Conservation (phyloP, 1,140 invertebrate species). For the Oppia nitens region DNA sequence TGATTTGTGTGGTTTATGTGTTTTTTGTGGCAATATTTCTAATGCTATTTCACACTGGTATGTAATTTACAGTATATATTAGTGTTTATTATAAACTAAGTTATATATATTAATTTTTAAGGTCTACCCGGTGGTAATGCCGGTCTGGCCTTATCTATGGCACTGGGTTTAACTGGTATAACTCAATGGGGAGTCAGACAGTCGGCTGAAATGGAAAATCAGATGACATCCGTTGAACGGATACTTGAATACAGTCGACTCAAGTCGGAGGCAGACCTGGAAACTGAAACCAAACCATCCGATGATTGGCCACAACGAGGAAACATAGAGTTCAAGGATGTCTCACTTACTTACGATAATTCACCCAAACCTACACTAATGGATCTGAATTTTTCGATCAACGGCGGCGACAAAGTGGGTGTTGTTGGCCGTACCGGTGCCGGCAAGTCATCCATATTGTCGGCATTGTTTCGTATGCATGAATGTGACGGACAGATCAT, state of each 20-base stretch:
- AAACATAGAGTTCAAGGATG: conserved; percentile 42
- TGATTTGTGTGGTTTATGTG: conserved; percentile 49
- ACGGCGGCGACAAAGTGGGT: conserved; percentile 45
- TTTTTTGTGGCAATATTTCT: conserved; percentile 26
- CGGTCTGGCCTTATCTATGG: conserved; percentile 58
- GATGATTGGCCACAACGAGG: conserved; percentile 49
- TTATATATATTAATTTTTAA: background rate
- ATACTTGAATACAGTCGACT: conserved; percentile 57
- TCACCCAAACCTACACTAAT: conserved; percentile 32
- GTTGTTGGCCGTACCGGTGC: conserved; percentile 43
- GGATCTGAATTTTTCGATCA: conserved; percentile 23
- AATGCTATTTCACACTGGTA: conserved; percentile 6
- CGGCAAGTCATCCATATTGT: conserved; percentile 30
- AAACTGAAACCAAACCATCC: conserved; percentile 37
- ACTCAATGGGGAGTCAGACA: conserved; percentile 69
- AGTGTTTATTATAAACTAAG: background rate
- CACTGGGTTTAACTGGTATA: conserved; percentile 51
- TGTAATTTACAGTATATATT: background rate
- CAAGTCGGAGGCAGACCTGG: conserved; percentile 39
- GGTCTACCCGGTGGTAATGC: conserved; percentile 33
- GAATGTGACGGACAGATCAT: conserved; percentile 40
- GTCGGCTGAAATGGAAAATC: conserved; percentile 58
- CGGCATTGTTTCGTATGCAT: conserved; percentile 31
- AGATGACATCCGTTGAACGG: conserved; percentile 58
- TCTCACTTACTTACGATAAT: conserved; percentile 45